phyloP scores from a whole-genome alignment of 2,888 invertebrate genomes.

The Subacronicta megacephala region DNA sequence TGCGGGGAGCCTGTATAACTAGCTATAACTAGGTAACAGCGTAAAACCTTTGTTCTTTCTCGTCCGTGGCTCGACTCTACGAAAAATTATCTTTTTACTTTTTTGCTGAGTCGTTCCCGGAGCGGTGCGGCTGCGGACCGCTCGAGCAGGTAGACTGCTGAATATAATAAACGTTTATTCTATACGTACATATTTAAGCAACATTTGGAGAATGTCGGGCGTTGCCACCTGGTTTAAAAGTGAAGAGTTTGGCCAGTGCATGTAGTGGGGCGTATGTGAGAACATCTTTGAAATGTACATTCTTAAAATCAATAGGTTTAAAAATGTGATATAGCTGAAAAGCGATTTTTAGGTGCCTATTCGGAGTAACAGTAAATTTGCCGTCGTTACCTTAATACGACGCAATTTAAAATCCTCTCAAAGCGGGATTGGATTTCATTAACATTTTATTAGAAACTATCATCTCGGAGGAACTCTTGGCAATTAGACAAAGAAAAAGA shows the following conservation, averaged over 20 bases:
- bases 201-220: constrained; percentile 54
- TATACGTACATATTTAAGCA: constrained; percentile 60
- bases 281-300: constrained; percentile 4
- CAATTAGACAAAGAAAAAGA: constrained; percentile 33
- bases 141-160: constrained; percentile 82
- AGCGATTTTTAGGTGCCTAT: constrained; percentile 27
- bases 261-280: not conserved
- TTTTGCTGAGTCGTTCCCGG: constrained; percentile 81
- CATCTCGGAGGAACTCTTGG: constrained; percentile 23
- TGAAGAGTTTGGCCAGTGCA: constrained; percentile 20
- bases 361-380: constrained; percentile 32
- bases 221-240: constrained; percentile 19
- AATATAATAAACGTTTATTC: constrained; percentile 76
- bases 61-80: constrained; percentile 77
- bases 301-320: constrained; percentile 15
- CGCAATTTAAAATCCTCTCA: constrained; percentile 47
- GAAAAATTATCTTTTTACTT: constrained; percentile 87
- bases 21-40: constrained; percentile 83
- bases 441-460: constrained; percentile 58
- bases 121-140: constrained; percentile 72
- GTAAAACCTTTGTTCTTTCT: constrained; percentile 86
- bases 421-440: constrained; percentile 48
- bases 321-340: constrained; percentile 22
- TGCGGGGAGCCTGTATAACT: constrained; percentile 81
- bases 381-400: constrained; percentile 32